Conservation (phyloP, 2,888 invertebrate genomes). For the Drosophila sordidula region DNA sequence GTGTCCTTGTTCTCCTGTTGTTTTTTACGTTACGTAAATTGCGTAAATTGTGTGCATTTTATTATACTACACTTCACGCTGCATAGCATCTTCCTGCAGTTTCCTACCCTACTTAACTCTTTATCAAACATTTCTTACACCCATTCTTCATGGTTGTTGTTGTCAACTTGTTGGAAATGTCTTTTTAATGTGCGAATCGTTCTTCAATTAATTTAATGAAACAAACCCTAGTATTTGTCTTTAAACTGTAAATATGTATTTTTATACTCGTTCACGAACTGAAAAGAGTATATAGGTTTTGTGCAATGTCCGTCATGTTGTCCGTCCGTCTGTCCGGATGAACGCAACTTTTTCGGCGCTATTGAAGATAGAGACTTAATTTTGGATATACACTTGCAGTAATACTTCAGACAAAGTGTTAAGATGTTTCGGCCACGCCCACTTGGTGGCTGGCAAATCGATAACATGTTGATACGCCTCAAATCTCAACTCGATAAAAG, state of each 20-base stretch:
- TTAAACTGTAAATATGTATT: not conserved
- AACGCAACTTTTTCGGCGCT: too few species aligned
- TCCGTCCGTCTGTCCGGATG: too few species aligned
- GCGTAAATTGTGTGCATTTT: conserved; percentile 72
- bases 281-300: too few species aligned
- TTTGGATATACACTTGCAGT: too few species aligned
- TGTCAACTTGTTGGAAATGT: conserved; percentile 49
- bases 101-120: conserved; percentile 21
- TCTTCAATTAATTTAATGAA: not conserved
- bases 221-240: not conserved
- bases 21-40: conserved; percentile 70
- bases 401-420: too few species aligned
- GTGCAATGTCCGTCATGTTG: too few species aligned
- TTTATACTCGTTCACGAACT: too few species aligned
- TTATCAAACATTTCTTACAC: conserved; percentile 40
- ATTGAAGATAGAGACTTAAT: too few species aligned
- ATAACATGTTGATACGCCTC: too few species aligned
- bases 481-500: too few species aligned
- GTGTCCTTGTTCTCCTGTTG: conserved; percentile 63
- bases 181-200: conserved; percentile 54
- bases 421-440: too few species aligned
- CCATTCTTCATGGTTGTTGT: conserved; percentile 18
- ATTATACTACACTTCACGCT: conserved; percentile 58
- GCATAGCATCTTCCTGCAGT: conserved; percentile 20
- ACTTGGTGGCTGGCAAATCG: too few species aligned